Conservation (phyloP, 2,113 vertebrate species). For the Chionodraco myersi region DNA sequence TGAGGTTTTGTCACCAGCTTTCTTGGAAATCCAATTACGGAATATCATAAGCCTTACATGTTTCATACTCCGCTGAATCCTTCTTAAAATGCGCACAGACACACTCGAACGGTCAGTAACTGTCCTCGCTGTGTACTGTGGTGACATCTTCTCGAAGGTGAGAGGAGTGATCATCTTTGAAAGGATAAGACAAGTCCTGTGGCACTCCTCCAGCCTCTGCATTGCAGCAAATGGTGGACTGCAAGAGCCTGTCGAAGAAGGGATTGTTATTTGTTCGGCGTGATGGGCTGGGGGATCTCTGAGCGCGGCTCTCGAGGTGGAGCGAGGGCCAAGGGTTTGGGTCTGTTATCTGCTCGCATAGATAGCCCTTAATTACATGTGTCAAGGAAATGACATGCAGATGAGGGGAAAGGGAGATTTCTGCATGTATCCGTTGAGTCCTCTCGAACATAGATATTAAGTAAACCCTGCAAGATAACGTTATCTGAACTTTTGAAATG, state of each 20-base stretch:
- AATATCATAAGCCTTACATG: slow-evolving; percentile 85
- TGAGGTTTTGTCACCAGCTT: slow-evolving; percentile 85
- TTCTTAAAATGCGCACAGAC: slow-evolving; percentile 66
- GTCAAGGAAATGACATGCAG: slow-evolving; percentile 63
- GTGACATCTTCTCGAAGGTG: slow-evolving; percentile 53
- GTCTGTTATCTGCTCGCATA: slow-evolving; percentile 60
- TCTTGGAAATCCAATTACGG: slow-evolving; percentile 87
- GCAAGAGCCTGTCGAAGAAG: slow-evolving; percentile 48
- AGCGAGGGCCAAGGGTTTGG: slow-evolving; percentile 54
- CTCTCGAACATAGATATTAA: slow-evolving; percentile 54
- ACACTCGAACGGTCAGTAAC: slow-evolving; percentile 61
- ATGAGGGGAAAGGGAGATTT: slow-evolving; percentile 51
- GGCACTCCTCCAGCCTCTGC: slow-evolving; percentile 63
- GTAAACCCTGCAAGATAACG: slow-evolving; percentile 40
- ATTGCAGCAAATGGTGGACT: slow-evolving; percentile 76
- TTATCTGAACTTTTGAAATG: slow-evolving; percentile 53
- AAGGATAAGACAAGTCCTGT: slow-evolving; percentile 62
- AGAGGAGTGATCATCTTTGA: slow-evolving; percentile 54
- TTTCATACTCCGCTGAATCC: slow-evolving; percentile 80
- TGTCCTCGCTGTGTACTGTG: slow-evolving; percentile 18
- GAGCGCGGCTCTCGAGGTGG: slow-evolving; percentile 48
- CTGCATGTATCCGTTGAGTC: slow-evolving; percentile 56
- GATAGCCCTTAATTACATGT: slow-evolving; percentile 76
- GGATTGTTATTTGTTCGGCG: slow-evolving; percentile 66
- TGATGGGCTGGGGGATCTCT: slow-evolving; percentile 48